Evolutionary conservation across 53 echinoderm and acorn worm genomes (phyloP).

Genomic region (Holothuria leucospilota): DNA sequence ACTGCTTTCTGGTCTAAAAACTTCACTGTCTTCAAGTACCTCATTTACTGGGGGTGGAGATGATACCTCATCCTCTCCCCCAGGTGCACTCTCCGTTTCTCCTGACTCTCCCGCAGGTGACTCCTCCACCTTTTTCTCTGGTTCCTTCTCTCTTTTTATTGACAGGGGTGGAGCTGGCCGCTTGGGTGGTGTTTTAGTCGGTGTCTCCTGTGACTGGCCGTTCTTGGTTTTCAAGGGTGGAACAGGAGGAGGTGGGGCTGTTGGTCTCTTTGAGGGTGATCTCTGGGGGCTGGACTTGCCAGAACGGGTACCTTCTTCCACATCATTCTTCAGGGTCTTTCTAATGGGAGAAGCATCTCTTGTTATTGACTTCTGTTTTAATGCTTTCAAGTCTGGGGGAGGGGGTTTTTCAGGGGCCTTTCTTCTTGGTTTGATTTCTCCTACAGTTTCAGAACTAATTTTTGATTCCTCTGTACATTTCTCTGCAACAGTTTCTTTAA

Average conservation of each 20-base stretch:
- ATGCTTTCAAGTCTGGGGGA: constrained; percentile 2
- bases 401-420: constrained; percentile 30
- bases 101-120: neutral
- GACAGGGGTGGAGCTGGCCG: neutral
- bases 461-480: neutral
- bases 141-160: neutral
- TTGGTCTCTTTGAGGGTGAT: constrained; percentile 1
- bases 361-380: neutral
- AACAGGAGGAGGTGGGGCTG: neutral
- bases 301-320: too few relatives aligned
- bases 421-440: neutral
- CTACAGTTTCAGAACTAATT: neutral
- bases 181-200: constrained; percentile 12
- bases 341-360: neutral
- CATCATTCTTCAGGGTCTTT: neutral
- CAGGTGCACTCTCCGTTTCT: neutral
- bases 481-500: neutral
- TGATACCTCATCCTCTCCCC: neutral
- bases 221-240: neutral
- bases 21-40: neutral
- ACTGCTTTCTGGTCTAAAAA: neutral
- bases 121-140: neutral
- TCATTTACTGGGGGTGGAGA: too few relatives aligned
- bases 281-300: neutral
- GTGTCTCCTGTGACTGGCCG: neutral